Base-by-base conservation (phyloP, 1,140 invertebrate genomes). In the Drosophila carrolli region DNA sequence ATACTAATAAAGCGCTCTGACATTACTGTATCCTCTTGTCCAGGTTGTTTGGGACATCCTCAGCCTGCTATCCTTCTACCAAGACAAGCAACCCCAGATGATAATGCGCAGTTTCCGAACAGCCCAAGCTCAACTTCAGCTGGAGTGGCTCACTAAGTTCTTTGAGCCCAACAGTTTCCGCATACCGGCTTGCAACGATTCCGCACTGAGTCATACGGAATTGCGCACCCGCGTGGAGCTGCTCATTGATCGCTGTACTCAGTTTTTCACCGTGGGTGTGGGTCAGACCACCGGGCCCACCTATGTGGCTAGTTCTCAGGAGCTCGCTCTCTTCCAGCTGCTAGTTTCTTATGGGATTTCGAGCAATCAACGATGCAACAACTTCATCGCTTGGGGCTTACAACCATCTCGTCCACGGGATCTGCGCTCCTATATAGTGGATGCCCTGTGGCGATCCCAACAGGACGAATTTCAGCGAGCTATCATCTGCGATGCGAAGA, bases 21-120 rank as follows among this genome's bases (percentile, higher is more conserved):
- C 7, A 14, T 10, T 14, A 2, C 0, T 38, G 4, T 27, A 11
- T 23, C 0, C 14, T 1, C 7, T 7, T 11, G 16, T 16, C 10
- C 16, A 92, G 90, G 62, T 92, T 8, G 75, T 92, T 19, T 92
- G 91, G 91, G 91, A 92, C 43, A 82, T 92, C 10, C 62, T 92
- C 8, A 92, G 92, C 43, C 66, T 91, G 51, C 40, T 92, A 27
- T 50, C 82, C 27, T 92, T 92, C 60, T 88, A 88, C 50, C 90
- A 92, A 76, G 77, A 88, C 54, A 92, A 90, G 13, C 78, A 92
- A 27, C 60, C 77, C 0, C 59, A 70, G 9, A 41, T 53, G n/a
- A 83, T 92, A 8, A 67, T 91, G 38, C 78, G 78, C 55, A 84
- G 79, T 32, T 91, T 91, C 37, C 91, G 91, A 7, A 63, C 86